Evolutionary conservation across 1,140 invertebrate genomes (phyloP), one percentile per base, ranked within the genome.

Genomic region (Hermetia illucens): DNA sequence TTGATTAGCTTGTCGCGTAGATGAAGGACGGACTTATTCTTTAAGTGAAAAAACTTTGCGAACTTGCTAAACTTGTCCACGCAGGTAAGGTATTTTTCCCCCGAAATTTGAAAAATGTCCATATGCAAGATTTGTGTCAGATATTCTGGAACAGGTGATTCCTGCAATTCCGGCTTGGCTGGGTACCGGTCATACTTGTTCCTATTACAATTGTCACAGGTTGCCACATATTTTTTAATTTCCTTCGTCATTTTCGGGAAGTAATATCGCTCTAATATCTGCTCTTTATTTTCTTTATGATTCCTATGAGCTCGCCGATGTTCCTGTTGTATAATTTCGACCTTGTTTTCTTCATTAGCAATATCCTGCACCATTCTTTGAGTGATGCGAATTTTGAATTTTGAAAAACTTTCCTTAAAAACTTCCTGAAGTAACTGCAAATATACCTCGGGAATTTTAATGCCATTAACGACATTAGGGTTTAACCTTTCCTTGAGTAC

Each of bases 61-160:
- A 43, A 39, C 36, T 39, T 43, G 3, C 37, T 39, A 34, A 38
- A 42, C 21, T 42, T 42, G 20, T 42, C 41, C 5, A 38, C 10
- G 15, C 36, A 38, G 15, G 19, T 25, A 1, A 42, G 18, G 27
- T 25, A 42, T 33, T 42, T 34, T 17, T 38, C 36, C 10, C 21
- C 16, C 13, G 32, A 12, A 4, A 42, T 15, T 10, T 34, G 20
- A 6, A 42, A 12, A 2, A 38, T 38, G 20, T 38, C 38, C 1
- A 38, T 33, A 21, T 36, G 40, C 3, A 41, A 29, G 13, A 42
- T 42, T 34, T 43, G 18, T 8, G 12, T n/a, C 5, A 34, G 32
- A 6, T 21, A 31, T 29, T 21, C 36, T 5, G 41, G 38, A 12
- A 39, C 33, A 17, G 37, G 37, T 10, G 41, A 36, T 39, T 31